Conservation (phyloP, 1,140 invertebrate species). For the Cyclina sinensis region DNA sequence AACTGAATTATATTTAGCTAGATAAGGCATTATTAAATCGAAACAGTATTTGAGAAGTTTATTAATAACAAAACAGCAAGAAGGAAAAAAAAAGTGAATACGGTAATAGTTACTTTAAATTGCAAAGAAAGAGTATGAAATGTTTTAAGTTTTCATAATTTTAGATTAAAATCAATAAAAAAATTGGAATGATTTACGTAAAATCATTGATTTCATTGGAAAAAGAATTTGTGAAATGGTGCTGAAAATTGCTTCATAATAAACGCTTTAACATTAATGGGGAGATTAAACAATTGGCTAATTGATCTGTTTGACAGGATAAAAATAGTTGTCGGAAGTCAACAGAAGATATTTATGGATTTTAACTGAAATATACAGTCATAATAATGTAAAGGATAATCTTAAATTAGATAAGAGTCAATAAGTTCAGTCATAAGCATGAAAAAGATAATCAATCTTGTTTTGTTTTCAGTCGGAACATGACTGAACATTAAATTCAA, state of each 20-base stretch:
- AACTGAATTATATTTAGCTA: not conserved
- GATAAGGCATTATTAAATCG: too few relatives aligned
- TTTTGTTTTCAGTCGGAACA: not conserved
- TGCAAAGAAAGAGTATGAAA: too few relatives aligned
- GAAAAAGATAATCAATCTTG: not conserved
- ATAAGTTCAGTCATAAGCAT: slow-evolving; percentile 12
- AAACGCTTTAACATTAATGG: not conserved
- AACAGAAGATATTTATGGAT: slow-evolving; percentile 3
- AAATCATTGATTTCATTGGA: slow-evolving; percentile 18
- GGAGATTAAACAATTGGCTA: slow-evolving; percentile 7
- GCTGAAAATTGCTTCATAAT: slow-evolving; percentile 21
- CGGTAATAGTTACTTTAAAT: too few relatives aligned
- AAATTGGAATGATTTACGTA: not conserved
- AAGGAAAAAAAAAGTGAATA: too few relatives aligned
- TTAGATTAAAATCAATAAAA: too few relatives aligned
- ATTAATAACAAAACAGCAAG: too few relatives aligned
- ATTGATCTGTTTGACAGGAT: not conserved
- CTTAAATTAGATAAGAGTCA: slow-evolving; percentile 22
- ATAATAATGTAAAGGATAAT: slow-evolving; percentile 14
- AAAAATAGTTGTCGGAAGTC: slow-evolving; percentile 7
- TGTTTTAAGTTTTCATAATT: too few relatives aligned
- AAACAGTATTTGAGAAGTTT: too few relatives aligned
- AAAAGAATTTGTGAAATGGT: slow-evolving; percentile 25
- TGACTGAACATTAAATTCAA: not conserved
- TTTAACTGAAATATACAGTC: not conserved